phyloP scores from a whole-genome alignment of 2,797 vertebrate genomes.

The Monodelphis domestica region DNA sequence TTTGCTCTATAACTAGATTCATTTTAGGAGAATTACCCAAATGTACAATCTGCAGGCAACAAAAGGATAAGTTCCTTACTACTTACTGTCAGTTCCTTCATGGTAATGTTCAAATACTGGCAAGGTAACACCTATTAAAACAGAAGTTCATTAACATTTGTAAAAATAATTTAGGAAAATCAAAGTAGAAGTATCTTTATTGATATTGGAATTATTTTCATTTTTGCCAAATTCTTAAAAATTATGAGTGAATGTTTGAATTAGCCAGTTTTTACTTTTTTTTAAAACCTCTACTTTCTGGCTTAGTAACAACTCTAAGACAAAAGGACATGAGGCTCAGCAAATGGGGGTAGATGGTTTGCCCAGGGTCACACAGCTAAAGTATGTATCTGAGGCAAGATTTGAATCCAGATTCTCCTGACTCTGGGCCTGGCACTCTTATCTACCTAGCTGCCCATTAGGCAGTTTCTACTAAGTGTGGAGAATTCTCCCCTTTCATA shows the following conservation, averaged over 20 bases:
- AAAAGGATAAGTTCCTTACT: not conserved
- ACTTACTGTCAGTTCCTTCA: conserved; percentile 99
- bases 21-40: conserved; percentile 41
- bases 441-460: too few species aligned
- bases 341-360: too few species aligned
- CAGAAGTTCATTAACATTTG: conserved; percentile 22
- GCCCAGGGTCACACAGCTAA: too few species aligned
- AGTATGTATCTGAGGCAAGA: too few species aligned
- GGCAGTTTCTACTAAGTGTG: conserved; percentile 36
- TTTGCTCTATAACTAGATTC: conserved; percentile 11
- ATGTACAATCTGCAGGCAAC: not conserved
- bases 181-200: not conserved
- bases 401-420: too few species aligned
- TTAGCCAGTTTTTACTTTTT: conserved; percentile 22
- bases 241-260: conserved; percentile 20
- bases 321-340: too few species aligned
- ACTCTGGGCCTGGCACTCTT: too few species aligned
- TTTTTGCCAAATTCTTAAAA: conserved; percentile 43
- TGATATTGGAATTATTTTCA: not conserved
- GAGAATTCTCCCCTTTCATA: conserved; percentile 19
- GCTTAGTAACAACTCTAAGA: too few species aligned
- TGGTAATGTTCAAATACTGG: conserved; percentile 99
- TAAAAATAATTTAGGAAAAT: not conserved
- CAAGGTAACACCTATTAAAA: conserved; percentile 94
- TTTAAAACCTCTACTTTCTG: too few species aligned